These are phyloP conservation scores for Metridium senile DNA, from an alignment of 92 coral and sea anemone species.

Conservation along the genomic window DNA sequence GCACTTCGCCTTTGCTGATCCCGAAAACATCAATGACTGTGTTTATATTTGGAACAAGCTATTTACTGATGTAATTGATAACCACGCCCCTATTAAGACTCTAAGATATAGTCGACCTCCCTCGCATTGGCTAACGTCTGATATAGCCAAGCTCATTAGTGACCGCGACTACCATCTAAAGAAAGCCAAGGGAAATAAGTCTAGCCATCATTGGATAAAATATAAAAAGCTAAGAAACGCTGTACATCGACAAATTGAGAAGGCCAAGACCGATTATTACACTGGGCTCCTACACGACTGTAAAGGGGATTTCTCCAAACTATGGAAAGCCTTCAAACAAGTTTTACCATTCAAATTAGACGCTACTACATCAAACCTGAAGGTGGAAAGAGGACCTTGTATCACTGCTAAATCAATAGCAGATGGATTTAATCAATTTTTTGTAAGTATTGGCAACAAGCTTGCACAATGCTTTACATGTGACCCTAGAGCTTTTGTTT, in stretches of 20 bases:
- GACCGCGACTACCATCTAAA: slow-evolving; percentile 54
- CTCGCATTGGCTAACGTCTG: slow-evolving; percentile 40
- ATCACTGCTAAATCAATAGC: slow-evolving; percentile 13
- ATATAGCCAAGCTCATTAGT: slow-evolving; percentile 39
- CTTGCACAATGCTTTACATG: slow-evolving; percentile 3
- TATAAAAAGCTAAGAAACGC: slow-evolving; percentile 35
- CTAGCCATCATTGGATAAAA: slow-evolving; percentile 37
- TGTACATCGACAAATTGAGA: slow-evolving; percentile 40
- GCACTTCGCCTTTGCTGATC: neutral
- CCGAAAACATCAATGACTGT: neutral
- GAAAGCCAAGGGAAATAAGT: slow-evolving; percentile 46
- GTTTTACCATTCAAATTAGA: too few relatives aligned
- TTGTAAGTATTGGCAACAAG: slow-evolving; percentile 17
- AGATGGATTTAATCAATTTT: slow-evolving; percentile 9
- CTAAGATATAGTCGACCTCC: slow-evolving; percentile 1
- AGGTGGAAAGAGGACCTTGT: neutral
- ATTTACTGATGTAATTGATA: slow-evolving; percentile 31
- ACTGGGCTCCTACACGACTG: slow-evolving; percentile 32
- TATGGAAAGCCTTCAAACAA: slow-evolving; percentile 61
- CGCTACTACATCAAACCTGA: too few relatives aligned
- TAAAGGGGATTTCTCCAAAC: slow-evolving; percentile 31
- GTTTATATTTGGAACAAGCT: slow-evolving; percentile 40
- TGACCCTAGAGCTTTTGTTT: neutral
- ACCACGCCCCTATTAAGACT: slow-evolving; percentile 46
- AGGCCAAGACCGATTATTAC: slow-evolving; percentile 54